Conservation (phyloP, 2,113 vertebrate species). For the Egretta garzetta region DNA sequence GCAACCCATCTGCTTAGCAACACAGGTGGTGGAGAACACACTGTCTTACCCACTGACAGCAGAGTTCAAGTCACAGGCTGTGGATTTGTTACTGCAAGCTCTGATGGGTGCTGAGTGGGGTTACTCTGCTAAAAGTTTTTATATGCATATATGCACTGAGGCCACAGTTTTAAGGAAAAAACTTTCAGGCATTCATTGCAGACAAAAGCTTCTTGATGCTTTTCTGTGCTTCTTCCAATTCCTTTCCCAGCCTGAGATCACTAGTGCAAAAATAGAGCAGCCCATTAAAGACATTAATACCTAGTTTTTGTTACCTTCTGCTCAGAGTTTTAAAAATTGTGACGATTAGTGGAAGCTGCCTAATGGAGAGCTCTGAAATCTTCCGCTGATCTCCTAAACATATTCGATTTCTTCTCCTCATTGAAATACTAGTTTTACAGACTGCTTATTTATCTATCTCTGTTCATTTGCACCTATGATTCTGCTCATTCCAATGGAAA, state of each 20-base stretch:
- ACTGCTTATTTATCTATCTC: not conserved
- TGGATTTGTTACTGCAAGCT: not conserved
- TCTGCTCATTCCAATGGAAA: not conserved
- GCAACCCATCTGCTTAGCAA: constrained; percentile 1
- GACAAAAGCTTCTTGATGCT: not conserved
- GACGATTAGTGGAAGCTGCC: not conserved
- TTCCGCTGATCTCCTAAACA: not conserved
- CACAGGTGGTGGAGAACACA: not conserved
- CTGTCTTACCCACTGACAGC: not conserved
- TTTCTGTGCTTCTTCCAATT: not conserved
- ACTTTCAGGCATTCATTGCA: not conserved
- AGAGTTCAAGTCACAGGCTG: not conserved
- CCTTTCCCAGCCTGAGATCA: not conserved
- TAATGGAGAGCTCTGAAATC: not conserved
- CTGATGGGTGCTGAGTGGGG: not conserved
- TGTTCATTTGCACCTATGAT: not conserved
- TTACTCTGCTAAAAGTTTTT: not conserved
- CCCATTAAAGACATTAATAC: not conserved
- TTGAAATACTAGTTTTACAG: not conserved
- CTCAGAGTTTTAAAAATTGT: not conserved
- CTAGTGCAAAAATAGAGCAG: not conserved
- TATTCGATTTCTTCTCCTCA: not conserved
- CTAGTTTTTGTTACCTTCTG: not conserved
- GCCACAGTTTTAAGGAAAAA: not conserved
- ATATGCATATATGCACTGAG: not conserved